Conservation (phyloP, 2,888 invertebrate genomes). For the Periphyllus acericola region DNA sequence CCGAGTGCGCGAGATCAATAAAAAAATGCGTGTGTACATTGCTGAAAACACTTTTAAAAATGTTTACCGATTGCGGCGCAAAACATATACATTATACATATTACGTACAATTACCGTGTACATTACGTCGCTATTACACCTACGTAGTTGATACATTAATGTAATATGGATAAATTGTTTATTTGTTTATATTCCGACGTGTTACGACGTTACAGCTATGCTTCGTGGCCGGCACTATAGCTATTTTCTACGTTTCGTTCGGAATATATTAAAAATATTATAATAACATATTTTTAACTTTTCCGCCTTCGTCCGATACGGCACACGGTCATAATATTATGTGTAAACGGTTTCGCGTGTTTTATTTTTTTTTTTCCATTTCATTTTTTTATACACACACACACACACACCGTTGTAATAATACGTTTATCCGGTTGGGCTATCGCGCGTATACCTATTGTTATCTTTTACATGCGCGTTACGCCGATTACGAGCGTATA, state of each 20-base stretch:
- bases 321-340: neutral
- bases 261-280: neutral
- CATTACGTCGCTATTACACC: too few relatives aligned
- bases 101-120: too few relatives aligned
- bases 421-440: constrained; percentile 60
- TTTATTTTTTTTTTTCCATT: constrained; percentile 3
- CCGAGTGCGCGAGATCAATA: too few relatives aligned
- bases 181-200: too few relatives aligned
- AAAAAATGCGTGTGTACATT: too few relatives aligned
- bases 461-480: constrained; percentile 60
- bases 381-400: neutral
- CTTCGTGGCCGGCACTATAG: too few relatives aligned
- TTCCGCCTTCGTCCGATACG: constrained; percentile 5
- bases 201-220: too few relatives aligned
- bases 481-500: constrained; percentile 55
- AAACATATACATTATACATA: too few relatives aligned
- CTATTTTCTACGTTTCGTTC: neutral
- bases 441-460: constrained; percentile 60
- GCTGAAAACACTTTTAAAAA: too few relatives aligned
- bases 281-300: too few relatives aligned
- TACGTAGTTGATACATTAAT: neutral
- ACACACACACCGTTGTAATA: constrained; percentile 55
- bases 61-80: too few relatives aligned
- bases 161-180: neutral
- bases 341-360: neutral